Evolutionary conservation across 35 echinoderm and acorn worm genomes (phyloP).

Genomic region (Ophiothrix spiculata): DNA sequence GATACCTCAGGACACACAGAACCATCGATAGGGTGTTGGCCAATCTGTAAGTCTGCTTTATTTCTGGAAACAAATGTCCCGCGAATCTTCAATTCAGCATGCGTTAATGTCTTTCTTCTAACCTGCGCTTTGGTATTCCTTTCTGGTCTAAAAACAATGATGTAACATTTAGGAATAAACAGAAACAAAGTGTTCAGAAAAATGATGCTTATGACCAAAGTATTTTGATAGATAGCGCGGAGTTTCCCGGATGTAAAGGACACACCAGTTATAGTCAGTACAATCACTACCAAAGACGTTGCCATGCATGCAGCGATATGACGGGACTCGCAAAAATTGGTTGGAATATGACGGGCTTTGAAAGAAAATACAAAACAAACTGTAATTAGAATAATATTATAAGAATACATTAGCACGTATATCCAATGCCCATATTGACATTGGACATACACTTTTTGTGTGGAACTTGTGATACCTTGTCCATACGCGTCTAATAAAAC

Average conservation of each 20-base stretch:
- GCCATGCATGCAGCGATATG: background rate
- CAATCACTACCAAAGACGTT: background rate
- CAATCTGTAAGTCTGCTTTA: too few species aligned
- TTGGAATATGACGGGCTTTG: background rate
- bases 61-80: background rate
- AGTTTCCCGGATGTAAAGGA: background rate
- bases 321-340: background rate
- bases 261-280: background rate
- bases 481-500: background rate
- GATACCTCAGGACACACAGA: too few species aligned
- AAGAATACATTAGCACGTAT: background rate
- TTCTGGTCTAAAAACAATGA: background rate
- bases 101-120: background rate
- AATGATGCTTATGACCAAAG: background rate
- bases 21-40: too few species aligned
- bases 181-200: background rate
- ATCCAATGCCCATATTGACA: background rate
- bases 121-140: background rate
- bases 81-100: background rate
- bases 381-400: background rate
- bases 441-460: background rate
- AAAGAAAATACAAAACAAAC: background rate
- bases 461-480: background rate
- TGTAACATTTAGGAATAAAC: background rate
- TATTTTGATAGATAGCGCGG: background rate